Base-by-base conservation (phyloP, 1,140 invertebrate species). In the Drosophila nigrodunni region DNA sequence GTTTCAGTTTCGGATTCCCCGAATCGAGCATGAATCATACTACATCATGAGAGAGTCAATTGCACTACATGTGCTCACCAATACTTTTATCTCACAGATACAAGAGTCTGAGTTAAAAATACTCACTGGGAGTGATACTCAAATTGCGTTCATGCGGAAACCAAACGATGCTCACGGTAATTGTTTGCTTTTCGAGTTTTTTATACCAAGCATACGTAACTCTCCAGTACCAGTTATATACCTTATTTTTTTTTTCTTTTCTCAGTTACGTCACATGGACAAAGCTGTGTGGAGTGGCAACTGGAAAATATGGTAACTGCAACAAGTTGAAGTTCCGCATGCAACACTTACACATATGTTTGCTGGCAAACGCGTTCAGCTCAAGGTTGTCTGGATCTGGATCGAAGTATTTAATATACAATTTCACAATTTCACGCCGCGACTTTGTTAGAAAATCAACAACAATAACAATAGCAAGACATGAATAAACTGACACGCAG, bases 1-100 rank as follows among this genome's bases (percentile, higher is more conserved):
- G 69, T 82, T 78, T 81, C 58, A 60, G 72, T 85, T 80, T 85
- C 71, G 82, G 82, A 83, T 89, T 89, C 83, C 83, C 83, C 85
- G 80, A 88, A 88, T 67, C 58, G 39, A 9, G 15, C 8, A 72
- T 88, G 83, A 88, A 70, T 88, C 83, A 88, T 72, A 30, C 25
- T 21, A 66, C 21, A n/a, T 6, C 41, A n/a, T n/a, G n/a, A 5
- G 6, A 55, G 39, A 52, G 43, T 18, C 35, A 69, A 74, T 77
- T 66, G 73, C 66, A 46, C 73, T 37, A 77, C 70, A 49, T 54
- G 65, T 64, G 52, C 37, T 41, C 54, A 25, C 41, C n/a, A 3
- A 43, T 43, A 43, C 37, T 49, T 75, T 49, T 64, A 35, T 50
- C 34, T 35, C 47, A 43, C 41, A 58, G 58, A 61, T 62, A 71